Percentiles rank a stretch among this genome's conserved stretches.
Conservation (phyloP, 2,113 vertebrate species). For the Atrichornis clamosus region DNA sequence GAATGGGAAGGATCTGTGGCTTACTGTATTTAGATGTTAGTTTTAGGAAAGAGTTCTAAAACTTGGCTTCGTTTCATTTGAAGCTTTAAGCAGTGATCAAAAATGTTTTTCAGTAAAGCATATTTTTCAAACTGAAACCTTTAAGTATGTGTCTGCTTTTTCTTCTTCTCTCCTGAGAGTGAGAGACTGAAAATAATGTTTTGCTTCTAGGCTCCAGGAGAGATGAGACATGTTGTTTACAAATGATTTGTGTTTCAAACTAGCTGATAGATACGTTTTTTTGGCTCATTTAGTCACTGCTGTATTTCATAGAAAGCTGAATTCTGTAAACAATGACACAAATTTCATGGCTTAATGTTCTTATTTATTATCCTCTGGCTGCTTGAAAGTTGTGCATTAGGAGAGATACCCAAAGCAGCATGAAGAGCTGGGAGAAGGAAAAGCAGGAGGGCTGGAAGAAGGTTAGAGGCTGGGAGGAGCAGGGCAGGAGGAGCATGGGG, state of each 20-base stretch:
- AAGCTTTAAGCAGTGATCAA: not conserved
- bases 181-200: not conserved
- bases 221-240: not conserved
- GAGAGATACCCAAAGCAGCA: rapidly evolving
- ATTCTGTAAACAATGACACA: not conserved
- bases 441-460: not conserved
- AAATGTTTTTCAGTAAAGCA: not conserved
- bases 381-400: not conserved
- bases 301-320: not conserved
- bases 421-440: not conserved
- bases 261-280: not conserved
- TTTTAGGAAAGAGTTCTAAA: not conserved
- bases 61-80: not conserved
- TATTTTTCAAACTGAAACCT: not conserved
- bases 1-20: not conserved
- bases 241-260: not conserved
- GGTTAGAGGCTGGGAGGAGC: not conserved
- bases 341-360: not conserved
- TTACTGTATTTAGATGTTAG: not conserved
- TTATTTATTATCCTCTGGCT: not conserved
- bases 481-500: not conserved
- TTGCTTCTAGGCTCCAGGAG: not conserved
- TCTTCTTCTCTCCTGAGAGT: not conserved
- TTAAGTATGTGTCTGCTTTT: not conserved
- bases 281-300: not conserved